Conservation (phyloP, 2,888 invertebrate species). For the Buathra laborator region DNA sequence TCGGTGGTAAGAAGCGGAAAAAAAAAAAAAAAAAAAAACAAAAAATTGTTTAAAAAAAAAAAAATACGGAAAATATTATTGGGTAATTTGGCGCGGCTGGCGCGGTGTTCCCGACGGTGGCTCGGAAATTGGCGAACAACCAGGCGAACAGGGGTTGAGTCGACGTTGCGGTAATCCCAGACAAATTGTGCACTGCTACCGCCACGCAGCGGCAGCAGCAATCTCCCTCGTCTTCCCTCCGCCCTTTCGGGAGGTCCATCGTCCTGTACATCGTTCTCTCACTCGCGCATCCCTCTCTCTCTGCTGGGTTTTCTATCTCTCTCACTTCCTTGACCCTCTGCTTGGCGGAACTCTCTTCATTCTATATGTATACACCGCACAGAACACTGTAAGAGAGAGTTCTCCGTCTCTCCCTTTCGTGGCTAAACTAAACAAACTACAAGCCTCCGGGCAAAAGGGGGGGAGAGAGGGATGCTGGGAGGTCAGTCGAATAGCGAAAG, state of each 20-base stretch:
- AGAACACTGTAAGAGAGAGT: not conserved
- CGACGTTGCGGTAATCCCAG: slow-evolving; percentile 60
- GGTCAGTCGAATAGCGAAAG: slow-evolving; percentile 34
- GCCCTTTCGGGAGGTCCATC: slow-evolving; percentile 36
- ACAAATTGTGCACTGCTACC: slow-evolving; percentile 66
- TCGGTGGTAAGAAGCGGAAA: not conserved
- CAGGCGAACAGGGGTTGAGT: slow-evolving; percentile 33
- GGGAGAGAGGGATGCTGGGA: not conserved
- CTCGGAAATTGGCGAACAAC: slow-evolving; percentile 63
- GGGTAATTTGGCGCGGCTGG: slow-evolving; percentile 47
- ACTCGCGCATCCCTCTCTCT: not conserved
- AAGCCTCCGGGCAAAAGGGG: slow-evolving; percentile 12
- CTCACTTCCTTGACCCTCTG: slow-evolving; percentile 33
- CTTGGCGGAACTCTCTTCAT: slow-evolving; percentile 16
- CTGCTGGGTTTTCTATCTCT: slow-evolving; percentile 6
- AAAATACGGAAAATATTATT: slow-evolving; percentile 57
- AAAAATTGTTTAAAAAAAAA: not conserved
- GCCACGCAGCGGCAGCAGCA: slow-evolving; percentile 38
- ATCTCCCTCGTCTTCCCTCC: slow-evolving; percentile 36
- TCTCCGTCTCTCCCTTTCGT: slow-evolving; percentile 24
- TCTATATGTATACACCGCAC: slow-evolving; percentile 7
- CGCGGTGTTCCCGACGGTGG: slow-evolving; percentile 43
- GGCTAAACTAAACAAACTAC: slow-evolving; percentile 52
- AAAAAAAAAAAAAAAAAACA: slow-evolving; percentile 17
- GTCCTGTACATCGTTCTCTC: slow-evolving; percentile 4